Percentiles rank a stretch among this genome's conserved stretches.
Evolutionary conservation across 2,113 vertebrate species (phyloP).

Genomic region (Trematocara macrostoma): DNA sequence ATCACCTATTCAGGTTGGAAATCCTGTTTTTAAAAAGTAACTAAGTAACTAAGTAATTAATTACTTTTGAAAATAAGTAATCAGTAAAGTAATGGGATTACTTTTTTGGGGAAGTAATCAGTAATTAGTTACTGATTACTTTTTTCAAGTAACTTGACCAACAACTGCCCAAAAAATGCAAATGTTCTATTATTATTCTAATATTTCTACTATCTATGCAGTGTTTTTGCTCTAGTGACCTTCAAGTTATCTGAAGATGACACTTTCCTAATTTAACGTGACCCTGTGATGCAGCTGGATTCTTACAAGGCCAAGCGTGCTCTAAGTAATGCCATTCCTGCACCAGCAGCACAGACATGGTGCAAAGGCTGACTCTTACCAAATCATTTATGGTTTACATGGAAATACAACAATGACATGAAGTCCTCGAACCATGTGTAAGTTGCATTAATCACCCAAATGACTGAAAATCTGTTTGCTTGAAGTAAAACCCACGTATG

Average conservation of each 20-base stretch:
- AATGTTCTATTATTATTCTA: not conserved
- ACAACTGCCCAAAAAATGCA: not conserved
- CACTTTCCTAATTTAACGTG: not conserved
- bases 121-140: no score
- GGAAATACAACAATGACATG: not conserved
- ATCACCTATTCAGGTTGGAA: no score
- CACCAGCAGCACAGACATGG: not conserved
- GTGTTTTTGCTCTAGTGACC: not conserved
- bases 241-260: rapidly evolving
- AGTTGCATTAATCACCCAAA: not conserved
- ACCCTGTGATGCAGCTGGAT: not conserved
- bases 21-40: no score
- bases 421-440: not conserved
- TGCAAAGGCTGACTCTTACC: rapidly evolving
- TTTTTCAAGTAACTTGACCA: no score
- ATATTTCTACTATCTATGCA: not conserved
- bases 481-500: rapidly evolving
- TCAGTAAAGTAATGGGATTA: no score
- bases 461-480: not conserved
- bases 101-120: no score
- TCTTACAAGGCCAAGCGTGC: not conserved
- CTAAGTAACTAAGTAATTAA: no score
- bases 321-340: not conserved
- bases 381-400: not conserved
- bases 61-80: no score